Conservation (phyloP, 2,888 invertebrate genomes). For the Rotaria socialis region DNA sequence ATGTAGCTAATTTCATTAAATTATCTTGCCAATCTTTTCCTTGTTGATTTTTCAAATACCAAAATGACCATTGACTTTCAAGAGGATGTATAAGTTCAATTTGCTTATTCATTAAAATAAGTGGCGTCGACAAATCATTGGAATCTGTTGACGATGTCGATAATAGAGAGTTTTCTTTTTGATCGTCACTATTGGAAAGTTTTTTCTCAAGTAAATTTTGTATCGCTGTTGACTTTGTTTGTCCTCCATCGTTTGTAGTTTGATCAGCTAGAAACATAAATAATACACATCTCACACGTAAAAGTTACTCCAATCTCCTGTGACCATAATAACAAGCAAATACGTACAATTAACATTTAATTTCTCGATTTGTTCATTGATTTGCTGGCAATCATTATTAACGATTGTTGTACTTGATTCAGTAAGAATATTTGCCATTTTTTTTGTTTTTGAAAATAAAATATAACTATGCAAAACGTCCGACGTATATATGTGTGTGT, state of each 20-base stretch:
- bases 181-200: not conserved
- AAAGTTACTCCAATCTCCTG: too few relatives aligned
- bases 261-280: not conserved
- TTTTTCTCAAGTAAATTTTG: not conserved
- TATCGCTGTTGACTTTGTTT: not conserved
- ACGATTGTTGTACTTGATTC: not conserved
- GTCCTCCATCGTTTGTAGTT: not conserved
- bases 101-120: constrained; percentile 33
- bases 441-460: not conserved
- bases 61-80: constrained; percentile 35
- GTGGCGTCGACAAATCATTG: not conserved
- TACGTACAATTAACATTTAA: not conserved
- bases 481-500: not conserved
- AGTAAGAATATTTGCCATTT: not conserved
- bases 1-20: constrained; percentile 32
- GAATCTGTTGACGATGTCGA: not conserved
- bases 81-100: constrained; percentile 8
- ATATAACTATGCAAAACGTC: not conserved
- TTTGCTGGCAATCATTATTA: not conserved
- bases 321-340: too few relatives aligned
- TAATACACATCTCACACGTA: not conserved
- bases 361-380: not conserved
- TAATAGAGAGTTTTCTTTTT: not conserved
- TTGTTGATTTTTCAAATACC: constrained; percentile 32
- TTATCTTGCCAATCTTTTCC: constrained; percentile 33